phyloP scores from a whole-genome alignment of 2,888 invertebrate species.

The Pogonocherus hispidulus region DNA sequence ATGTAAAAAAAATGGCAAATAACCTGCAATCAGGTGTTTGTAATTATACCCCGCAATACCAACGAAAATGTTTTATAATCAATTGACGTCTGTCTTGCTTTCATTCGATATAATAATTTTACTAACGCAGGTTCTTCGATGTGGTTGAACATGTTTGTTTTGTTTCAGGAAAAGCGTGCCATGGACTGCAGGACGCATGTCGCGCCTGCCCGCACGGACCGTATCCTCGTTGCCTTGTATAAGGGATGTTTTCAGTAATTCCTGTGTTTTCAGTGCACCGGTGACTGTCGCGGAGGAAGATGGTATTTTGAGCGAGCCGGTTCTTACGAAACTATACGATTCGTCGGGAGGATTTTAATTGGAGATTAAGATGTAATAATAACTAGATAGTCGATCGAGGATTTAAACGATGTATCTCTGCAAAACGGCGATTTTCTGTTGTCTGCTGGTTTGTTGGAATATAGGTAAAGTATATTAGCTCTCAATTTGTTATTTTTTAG shows the following conservation, averaged over 20 bases:
- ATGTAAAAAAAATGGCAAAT: too few species aligned
- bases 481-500: too few species aligned
- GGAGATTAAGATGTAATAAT: not conserved
- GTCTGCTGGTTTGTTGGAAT: not conserved
- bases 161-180: constrained; percentile 7
- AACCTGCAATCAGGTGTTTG: too few species aligned
- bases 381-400: not conserved
- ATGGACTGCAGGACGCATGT: constrained; percentile 6
- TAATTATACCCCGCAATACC: too few species aligned
- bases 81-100: too few species aligned
- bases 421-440: not conserved
- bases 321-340: not conserved
- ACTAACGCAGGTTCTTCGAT: too few species aligned
- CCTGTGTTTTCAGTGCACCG: not conserved
- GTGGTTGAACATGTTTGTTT: too few species aligned
- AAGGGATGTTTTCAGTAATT: not conserved
- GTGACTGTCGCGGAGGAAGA: not conserved
- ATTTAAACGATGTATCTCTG: not conserved
- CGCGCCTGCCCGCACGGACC: not conserved
- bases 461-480: not conserved
- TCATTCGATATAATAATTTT: too few species aligned
- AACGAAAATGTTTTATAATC: too few species aligned
- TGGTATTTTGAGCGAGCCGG: not conserved
- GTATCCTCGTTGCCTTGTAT: not conserved
- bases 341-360: not conserved